phyloP scores from a whole-genome alignment of 2,113 vertebrate species.

The Natator depressus region DNA sequence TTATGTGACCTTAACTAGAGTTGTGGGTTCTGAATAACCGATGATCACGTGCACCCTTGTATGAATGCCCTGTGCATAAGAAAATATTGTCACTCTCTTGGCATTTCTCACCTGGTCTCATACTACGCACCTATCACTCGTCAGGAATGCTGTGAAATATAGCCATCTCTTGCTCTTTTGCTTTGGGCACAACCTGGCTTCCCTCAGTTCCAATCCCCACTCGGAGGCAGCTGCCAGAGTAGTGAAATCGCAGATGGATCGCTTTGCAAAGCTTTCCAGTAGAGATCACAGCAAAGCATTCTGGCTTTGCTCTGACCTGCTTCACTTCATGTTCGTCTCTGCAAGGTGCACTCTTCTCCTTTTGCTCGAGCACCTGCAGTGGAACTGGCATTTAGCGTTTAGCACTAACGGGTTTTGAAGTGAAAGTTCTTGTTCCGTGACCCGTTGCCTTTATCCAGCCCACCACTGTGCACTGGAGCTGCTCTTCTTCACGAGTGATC shows the following conservation, averaged over 20 bases:
- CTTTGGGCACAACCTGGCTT: background rate
- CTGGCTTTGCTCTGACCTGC: background rate
- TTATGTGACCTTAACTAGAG: background rate
- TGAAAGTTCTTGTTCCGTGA: background rate
- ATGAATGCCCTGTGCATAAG: background rate
- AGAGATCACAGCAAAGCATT: background rate
- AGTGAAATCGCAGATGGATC: background rate
- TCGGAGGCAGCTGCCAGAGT: background rate
- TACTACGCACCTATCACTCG: fast-evolving
- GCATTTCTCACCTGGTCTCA: background rate
- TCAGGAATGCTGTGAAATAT: background rate
- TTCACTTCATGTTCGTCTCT: fast-evolving
- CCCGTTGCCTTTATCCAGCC: background rate
- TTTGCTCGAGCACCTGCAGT: background rate
- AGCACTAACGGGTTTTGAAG: background rate
- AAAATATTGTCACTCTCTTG: background rate
- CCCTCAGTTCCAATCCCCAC: background rate
- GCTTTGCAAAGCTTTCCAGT: background rate
- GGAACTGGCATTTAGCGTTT: background rate
- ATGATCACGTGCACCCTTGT: background rate
- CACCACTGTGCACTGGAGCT: background rate
- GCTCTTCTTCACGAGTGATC: background rate
- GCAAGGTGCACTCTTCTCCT: background rate
- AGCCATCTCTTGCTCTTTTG: background rate
- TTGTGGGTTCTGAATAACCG: background rate